These are phyloP conservation scores for Ormyrus thymus DNA, from an alignment of 2,888 invertebrate species.

Conservation along the genomic window DNA sequence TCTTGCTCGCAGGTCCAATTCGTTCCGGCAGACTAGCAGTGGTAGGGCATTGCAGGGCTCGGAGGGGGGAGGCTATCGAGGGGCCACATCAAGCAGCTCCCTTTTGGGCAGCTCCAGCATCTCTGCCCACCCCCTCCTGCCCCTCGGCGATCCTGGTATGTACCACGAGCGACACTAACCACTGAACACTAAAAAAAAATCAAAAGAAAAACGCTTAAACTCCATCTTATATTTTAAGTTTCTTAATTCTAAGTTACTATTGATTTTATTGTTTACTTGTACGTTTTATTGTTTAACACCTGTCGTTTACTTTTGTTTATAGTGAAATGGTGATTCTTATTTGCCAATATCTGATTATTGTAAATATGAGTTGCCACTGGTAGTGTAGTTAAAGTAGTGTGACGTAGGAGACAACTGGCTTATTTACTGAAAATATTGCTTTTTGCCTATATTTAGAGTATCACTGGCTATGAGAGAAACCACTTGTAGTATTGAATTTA, in stretches of 20 bases:
- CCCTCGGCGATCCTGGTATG: constrained; percentile 82
- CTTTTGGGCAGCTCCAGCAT: constrained; percentile 89
- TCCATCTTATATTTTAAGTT: constrained; percentile 41
- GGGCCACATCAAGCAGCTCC: constrained; percentile 77
- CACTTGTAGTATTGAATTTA: neutral
- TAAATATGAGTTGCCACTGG: constrained; percentile 41
- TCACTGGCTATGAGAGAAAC: constrained; percentile 17
- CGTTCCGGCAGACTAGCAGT: constrained; percentile 87
- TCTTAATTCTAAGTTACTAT: constrained; percentile 6
- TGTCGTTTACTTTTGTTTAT: constrained; percentile 60
- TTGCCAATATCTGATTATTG: constrained; percentile 25
- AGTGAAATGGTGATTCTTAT: constrained; percentile 54
- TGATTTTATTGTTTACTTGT: constrained; percentile 12
- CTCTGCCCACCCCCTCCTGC: constrained; percentile 95
- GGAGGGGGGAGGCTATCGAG: constrained; percentile 82
- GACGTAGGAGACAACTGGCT: constrained; percentile 42
- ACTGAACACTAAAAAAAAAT: constrained; percentile 37
- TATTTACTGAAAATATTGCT: constrained; percentile 17
- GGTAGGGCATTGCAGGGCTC: constrained; percentile 79
- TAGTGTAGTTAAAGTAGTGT: constrained; percentile 52
- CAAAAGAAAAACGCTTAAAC: constrained; percentile 41
- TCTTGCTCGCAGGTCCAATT: constrained; percentile 89
- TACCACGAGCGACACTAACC: constrained; percentile 70
- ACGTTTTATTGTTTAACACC: constrained; percentile 42
- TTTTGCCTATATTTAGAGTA: neutral